phyloP scores from a whole-genome alignment of 92 coral and sea anemone genomes.

The Plumapathes pennacea region DNA sequence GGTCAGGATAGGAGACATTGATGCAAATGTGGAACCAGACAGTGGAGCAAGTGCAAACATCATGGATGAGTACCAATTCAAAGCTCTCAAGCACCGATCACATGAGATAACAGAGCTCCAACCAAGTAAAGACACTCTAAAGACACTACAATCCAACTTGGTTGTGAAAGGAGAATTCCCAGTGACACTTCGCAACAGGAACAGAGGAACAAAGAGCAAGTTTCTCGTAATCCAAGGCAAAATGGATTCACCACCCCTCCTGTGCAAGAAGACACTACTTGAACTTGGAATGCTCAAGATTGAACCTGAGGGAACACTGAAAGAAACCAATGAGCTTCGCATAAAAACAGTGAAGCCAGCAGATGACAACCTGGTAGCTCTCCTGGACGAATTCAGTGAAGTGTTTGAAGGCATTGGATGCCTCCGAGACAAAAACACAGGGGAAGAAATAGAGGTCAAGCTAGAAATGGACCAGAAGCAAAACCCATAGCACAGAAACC shows the following conservation, averaged over 20 bases:
- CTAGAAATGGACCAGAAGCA: slow-evolving; percentile 26
- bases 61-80: slow-evolving; percentile 68
- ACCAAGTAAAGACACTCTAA: slow-evolving; percentile 22
- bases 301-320: slow-evolving; percentile 46
- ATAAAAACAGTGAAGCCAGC: slow-evolving; percentile 14
- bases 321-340: slow-evolving; percentile 35
- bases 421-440: slow-evolving; percentile 9
- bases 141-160: slow-evolving; percentile 40
- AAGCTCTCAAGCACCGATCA: slow-evolving; percentile 52
- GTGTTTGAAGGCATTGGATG: slow-evolving; percentile 35
- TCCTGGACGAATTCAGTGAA: slow-evolving; percentile 7
- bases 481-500: slow-evolving; percentile 49
- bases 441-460: slow-evolving; percentile 13
- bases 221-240: slow-evolving; percentile 36
- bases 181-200: slow-evolving; percentile 20
- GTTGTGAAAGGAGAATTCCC: slow-evolving; percentile 51
- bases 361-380: neutral
- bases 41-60: slow-evolving; percentile 53
- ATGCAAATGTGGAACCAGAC: slow-evolving; percentile 39
- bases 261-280: slow-evolving; percentile 19
- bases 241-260: slow-evolving; percentile 44
- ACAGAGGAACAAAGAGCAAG: slow-evolving; percentile 24
- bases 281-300: slow-evolving; percentile 48
- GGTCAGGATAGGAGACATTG: slow-evolving; percentile 49
- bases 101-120: slow-evolving; percentile 21